Evolutionary conservation across 2,797 vertebrate species (phyloP), one percentile per base, ranked within the genome.

Genomic region (Anisognathus igniventris): DNA sequence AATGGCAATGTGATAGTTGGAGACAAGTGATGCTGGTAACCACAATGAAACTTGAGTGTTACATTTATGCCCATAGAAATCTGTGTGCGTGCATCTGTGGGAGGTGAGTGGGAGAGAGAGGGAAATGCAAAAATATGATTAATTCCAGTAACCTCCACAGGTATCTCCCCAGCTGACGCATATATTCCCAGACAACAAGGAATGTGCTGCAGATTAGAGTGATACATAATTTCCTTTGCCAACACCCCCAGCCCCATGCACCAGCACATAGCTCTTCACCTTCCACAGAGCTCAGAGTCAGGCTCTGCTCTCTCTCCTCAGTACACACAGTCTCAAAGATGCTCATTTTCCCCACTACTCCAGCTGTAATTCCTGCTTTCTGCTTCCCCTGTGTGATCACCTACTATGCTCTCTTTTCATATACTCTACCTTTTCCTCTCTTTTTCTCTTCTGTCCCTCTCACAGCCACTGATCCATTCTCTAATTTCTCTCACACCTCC

Each of bases 401-500:
- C 6, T 1, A 2, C 27, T 39, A 10, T 1, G 0, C 14, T 68
- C 16, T 48, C 20, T 80, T 66, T 58, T 74, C 50, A 70, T 20
- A 9, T 12, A 25, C 35, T 58, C 12, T 13, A 19, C 17, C 22
- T 83, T 66, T 62, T 57, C 35, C 70, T 60, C 25, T 39, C 17
- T 42, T 39, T 12, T 88, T 35, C 47, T 81, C 27, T 60, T 77
- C 33, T 33, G 8, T 50, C 47, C 27, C 11, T 57, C 39, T 60
- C 2, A 1, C 39, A 67, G 67, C 19, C 0, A 0, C 27, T 35
- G 48, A 47, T 83, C 28, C 47, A 24, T 5, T 5, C 37, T 64
- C 40, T 42, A 11, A 31, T 67, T 53, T 74, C 33, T 85, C 53
- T 82, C 5, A 2, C 12, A 73, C 13, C 6, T 62, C 9, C 23